Conservation (phyloP, 2,888 invertebrate species). For the Tuta absoluta region DNA sequence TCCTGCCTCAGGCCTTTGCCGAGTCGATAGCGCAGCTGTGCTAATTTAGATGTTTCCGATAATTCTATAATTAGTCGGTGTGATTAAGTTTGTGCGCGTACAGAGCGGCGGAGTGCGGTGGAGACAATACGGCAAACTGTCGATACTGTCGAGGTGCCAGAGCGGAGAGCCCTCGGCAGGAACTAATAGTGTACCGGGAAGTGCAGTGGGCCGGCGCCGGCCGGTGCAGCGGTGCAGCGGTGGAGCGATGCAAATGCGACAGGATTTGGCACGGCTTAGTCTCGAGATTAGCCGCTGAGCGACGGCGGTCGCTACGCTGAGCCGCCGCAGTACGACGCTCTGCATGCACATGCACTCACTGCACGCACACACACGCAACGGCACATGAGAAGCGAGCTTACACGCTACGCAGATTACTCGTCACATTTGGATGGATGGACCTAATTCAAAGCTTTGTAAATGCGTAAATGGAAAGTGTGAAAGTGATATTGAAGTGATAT, state of each 20-base stretch:
- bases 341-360: slow-evolving; percentile 3
- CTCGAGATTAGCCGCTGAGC: slow-evolving; percentile 42
- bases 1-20: slow-evolving; percentile 44
- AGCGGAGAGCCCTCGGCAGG: slow-evolving; percentile 16
- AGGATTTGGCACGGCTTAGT: slow-evolving; percentile 61
- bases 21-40: slow-evolving; percentile 39
- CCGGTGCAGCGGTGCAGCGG: background rate
- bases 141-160: background rate
- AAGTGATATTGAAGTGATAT: too few relatives aligned
- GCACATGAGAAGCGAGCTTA: too few relatives aligned
- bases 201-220: too few relatives aligned
- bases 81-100: slow-evolving; percentile 12
- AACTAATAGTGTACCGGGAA: slow-evolving; percentile 54
- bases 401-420: background rate
- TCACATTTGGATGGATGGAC: background rate
- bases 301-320: slow-evolving; percentile 7
- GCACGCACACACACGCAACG: background rate
- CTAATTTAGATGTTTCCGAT: slow-evolving; percentile 57
- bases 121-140: slow-evolving; percentile 6
- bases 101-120: background rate
- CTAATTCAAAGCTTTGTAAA: background rate
- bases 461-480: too few relatives aligned
- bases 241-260: slow-evolving; percentile 40
- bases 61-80: slow-evolving; percentile 56
- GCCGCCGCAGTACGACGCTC: background rate